A percentile compares a stretch with the other conserved stretches of the same genome.
Evolutionary conservation across 1,140 invertebrate species (phyloP).

Genomic region (Semibalanus balanoides): DNA sequence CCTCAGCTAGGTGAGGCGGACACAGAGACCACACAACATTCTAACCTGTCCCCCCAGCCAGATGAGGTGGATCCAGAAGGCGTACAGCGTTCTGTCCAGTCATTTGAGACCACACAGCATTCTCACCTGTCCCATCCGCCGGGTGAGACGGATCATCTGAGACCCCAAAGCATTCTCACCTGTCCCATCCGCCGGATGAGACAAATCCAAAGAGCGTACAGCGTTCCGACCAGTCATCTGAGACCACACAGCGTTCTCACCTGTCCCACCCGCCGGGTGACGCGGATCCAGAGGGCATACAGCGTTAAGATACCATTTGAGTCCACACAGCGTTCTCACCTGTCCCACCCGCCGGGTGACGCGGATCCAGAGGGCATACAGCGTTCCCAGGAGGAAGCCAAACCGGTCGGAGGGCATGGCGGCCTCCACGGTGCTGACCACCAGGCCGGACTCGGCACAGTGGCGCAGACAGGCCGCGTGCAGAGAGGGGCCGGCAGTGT

Average conservation of each 20-base stretch:
- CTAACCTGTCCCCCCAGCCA: slow-evolving; percentile 27
- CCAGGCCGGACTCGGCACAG: slow-evolving; percentile 33
- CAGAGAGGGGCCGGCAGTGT: slow-evolving; percentile 34
- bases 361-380: slow-evolving; percentile 35
- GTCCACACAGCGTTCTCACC: slow-evolving; percentile 14
- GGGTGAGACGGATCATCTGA: slow-evolving; percentile 30
- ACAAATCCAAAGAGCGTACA: slow-evolving; percentile 35
- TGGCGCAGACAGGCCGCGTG: slow-evolving; percentile 32
- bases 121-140: slow-evolving; percentile 27
- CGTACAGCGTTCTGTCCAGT: slow-evolving; percentile 34
- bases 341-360: slow-evolving; percentile 29
- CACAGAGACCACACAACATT: slow-evolving; percentile 22
- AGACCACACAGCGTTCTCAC: slow-evolving; percentile 15
- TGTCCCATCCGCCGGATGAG: slow-evolving; percentile 29
- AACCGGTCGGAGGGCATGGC: slow-evolving; percentile 39
- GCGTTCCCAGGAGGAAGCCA: slow-evolving; percentile 36
- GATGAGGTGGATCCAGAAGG: slow-evolving; percentile 32
- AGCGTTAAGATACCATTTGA: no score
- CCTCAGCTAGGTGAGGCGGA: slow-evolving; percentile 32
- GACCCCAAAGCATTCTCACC: slow-evolving; percentile 16
- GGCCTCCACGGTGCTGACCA: slow-evolving; percentile 35
- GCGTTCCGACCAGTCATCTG: no score
- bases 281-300: slow-evolving; percentile 33
- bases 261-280: slow-evolving; percentile 29
- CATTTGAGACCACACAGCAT: neutral